Base-by-base conservation (phyloP, 2,888 invertebrate genomes). In the Microdon myrmicae region DNA sequence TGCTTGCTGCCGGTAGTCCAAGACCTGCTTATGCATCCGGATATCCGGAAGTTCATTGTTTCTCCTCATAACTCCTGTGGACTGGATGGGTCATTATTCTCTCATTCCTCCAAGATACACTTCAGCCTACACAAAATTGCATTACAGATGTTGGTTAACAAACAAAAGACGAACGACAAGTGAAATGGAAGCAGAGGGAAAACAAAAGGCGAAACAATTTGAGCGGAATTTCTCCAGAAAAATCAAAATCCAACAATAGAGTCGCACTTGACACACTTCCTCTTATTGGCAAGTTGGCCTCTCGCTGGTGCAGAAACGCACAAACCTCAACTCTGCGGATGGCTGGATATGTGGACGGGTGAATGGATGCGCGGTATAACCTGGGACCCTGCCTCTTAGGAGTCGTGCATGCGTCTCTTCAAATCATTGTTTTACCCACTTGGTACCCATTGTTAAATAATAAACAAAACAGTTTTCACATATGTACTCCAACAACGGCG, bases 231-330 rank as follows among this genome's bases (percentile, higher is more conserved):
- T 41, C 41, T 61, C 45, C 41, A 34, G 48, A 17, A 55, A 59
- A 59, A 59, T 47, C 34, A 28, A 48, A 44, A 16, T 26, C 32
- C 51, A 37, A 58, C 51, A 64, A 64, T 58, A 9, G 20, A 23
- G 43, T 37, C 58, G 58, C 58, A 64, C 64, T 64, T 64, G 64
- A 64, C 64, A 64, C 43, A 64, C 64, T 64, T 64, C 64, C 64
- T 64, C 64, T 39, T 9, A 56, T 45, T 32, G 64, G 51, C 41
- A 51, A 35, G 53, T 45, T 56, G 51, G 23, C 22, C 35, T 14
- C 8, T 7, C 6, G 5, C 31, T 12, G 9, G 6, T 8, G 31
- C 12, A 13, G 3, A 14, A 13, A 41, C 28, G 20, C 4, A 53
- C 23, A 54, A 54, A 10, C n/a, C n/a, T n/a, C n/a, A n/a, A 45